phyloP scores from a whole-genome alignment of 2,113 vertebrate genomes.

The Aspidoscelis tigris region DNA sequence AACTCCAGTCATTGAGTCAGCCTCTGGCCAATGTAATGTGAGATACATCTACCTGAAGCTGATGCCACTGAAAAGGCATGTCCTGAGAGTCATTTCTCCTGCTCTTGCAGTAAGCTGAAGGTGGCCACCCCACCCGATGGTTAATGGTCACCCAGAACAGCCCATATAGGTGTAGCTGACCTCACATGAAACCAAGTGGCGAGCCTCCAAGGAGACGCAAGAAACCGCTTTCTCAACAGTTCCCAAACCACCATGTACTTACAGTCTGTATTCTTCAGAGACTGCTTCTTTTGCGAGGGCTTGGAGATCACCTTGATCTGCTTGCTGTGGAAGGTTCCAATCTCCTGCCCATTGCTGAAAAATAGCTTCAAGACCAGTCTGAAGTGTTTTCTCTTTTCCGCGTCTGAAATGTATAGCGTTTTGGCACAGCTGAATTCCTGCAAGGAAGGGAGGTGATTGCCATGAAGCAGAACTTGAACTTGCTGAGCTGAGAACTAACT shows the following conservation, averaged over 20 bases:
- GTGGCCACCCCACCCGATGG: no score
- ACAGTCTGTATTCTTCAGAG: slow-evolving; percentile 95
- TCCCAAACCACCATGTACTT: slow-evolving; percentile 60
- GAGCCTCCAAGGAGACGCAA: neutral
- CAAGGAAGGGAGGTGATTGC: slow-evolving; percentile 7
- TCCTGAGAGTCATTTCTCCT: no score
- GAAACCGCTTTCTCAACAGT: neutral
- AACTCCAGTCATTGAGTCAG: no score
- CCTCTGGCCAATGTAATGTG: no score
- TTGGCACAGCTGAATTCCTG: slow-evolving; percentile 92
- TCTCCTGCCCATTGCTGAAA: slow-evolving; percentile 86
- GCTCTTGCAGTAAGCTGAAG: no score
- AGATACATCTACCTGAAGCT: no score
- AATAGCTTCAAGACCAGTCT: slow-evolving; percentile 87
- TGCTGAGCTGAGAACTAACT: neutral
- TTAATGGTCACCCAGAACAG: no score
- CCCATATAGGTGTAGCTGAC: no score
- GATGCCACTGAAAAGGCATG: no score
- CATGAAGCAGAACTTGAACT: neutral
- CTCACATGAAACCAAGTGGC: neutral
- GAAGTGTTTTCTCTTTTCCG: slow-evolving; percentile 96
- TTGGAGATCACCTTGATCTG: slow-evolving; percentile 98
- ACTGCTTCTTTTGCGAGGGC: slow-evolving; percentile 97
- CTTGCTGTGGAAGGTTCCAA: slow-evolving; percentile 91
- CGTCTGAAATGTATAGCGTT: slow-evolving; percentile 92